Evolutionary conservation across 1,140 invertebrate genomes (phyloP), one percentile per base, ranked within the genome.

Genomic region (Heliconius melpomene): DNA sequence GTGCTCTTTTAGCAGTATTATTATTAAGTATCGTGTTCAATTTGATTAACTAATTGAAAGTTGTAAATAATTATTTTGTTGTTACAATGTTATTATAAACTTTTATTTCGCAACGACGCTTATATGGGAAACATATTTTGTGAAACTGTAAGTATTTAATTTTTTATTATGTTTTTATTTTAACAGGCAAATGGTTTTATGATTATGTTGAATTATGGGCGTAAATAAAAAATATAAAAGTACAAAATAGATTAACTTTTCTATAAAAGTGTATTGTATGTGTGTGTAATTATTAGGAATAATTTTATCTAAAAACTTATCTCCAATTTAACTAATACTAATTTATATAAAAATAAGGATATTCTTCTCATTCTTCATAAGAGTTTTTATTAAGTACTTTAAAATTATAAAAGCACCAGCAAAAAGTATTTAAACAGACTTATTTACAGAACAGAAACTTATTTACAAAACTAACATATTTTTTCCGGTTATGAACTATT

Each of bases 71-170:
- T 26, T 66, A 57, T 76, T 72, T 73, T 73, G 20, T 71, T 77
- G 23, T 40, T 77, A 66, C 70, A 40, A 76, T 76, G 60, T 52
- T 80, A 72, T 52, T 38, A 52, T 75, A 36, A 73, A 29, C 40
- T 75, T 57, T 57, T 66, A 46, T 60, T 76, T 73, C 50, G 72
- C 23, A 75, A 82, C 77, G 52, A 74, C 74, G 13, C 72, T 83
- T 87, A 77, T 87, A 87, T 87, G 86, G 86, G 76, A 85, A 85
- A 81, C 79, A 86, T 80, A 79, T 85, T 80, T 77, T 46, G 36
- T 79, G 81, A 78, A 84, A 84, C 83, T 79, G 86, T 87, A 72
- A 87, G 86, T 86, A 40, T 32, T 57, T 72, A 52, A 78, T 23
- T 38, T 66, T 81, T 40, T 74, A 54, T 38, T 70, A 50, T 81